Base-by-base conservation (phyloP, 2,113 vertebrate species). In the Stercorarius parasiticus region DNA sequence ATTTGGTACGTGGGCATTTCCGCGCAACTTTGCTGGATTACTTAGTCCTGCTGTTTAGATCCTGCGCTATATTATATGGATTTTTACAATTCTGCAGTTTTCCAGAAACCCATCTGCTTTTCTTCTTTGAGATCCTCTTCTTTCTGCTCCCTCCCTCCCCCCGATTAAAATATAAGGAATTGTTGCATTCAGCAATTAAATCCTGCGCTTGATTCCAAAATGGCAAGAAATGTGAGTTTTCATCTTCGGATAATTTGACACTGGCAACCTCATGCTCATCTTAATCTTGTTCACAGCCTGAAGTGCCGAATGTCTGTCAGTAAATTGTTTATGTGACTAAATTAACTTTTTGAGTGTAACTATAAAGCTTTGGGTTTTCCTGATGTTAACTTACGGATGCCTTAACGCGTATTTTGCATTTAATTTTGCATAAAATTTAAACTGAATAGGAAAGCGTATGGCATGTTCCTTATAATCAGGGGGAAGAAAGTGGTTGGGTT, bases 231-330 rank as follows among this genome's bases (percentile, higher is more conserved):
- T 19, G 2, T 6, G 70, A 91, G 32, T 79, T 94, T 94, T 80
- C 85, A 88, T 92, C 69, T 82, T 95, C 65, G 26, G 77, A 38
- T 96, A 85, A 66, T 89, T 89, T 94, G 69, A 42, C 70, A 17
- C 11, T 25, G 81, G 86, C 83, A 95, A 5, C 53, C 70, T 89
- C 53, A 6, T 70, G 81, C 62, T 94, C 81, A 20, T 66, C 66
- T 79, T 76, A 42, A 34, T 91, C 62, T 85, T 77, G 40, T 38
- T 91, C 84, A 58, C 61, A 82, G 78, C 70, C 73, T 56, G 19
- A 58, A 52, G 81, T 82, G 88, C 80, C 81, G 79, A 76, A 65
- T 79, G 61, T 61, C 62, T 97, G 91, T 69, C 81, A 69, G 49
- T 56, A 49, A 95, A 79, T 85, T 88, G 52, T 89, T 97, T 62